These are phyloP conservation scores for Ophonus ardosiacus DNA, from an alignment of 2,888 invertebrate species.

Conservation along the genomic window DNA sequence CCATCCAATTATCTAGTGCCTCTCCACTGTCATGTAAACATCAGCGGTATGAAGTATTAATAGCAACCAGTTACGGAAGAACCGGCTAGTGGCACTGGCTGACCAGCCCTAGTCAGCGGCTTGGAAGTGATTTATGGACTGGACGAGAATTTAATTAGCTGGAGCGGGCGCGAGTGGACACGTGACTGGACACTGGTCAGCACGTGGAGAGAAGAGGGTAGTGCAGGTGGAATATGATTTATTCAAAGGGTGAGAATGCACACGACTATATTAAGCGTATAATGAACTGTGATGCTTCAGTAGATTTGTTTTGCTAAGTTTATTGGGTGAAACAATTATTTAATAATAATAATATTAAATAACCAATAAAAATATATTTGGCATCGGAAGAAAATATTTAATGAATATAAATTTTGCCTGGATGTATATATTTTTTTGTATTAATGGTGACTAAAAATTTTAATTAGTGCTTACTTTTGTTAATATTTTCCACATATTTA, in stretches of 20 bases:
- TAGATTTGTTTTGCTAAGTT: too few relatives aligned
- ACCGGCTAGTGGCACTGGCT: not conserved
- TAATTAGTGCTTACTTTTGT: too few relatives aligned
- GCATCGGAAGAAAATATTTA: too few relatives aligned
- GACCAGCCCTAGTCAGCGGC: not conserved
- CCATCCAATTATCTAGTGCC: not conserved
- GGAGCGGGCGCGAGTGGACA: conserved; percentile 35
- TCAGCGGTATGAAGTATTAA: conserved; percentile 1
- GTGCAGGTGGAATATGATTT: conserved; percentile 11
- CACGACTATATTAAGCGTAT: too few relatives aligned
- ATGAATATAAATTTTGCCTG: too few relatives aligned
- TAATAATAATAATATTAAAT: too few relatives aligned
- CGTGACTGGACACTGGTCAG: conserved; percentile 56
- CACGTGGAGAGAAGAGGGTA: not conserved
- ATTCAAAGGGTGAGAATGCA: not conserved
- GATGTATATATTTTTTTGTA: too few relatives aligned
- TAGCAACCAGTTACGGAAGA: not conserved
- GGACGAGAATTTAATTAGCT: conserved; percentile 60
- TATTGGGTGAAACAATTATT: too few relatives aligned
- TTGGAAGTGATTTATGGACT: conserved; percentile 55
- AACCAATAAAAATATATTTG: too few relatives aligned
- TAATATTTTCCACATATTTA: too few relatives aligned
- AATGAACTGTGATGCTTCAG: too few relatives aligned
- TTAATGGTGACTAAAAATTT: too few relatives aligned
- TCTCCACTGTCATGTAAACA: not conserved